Evolutionary conservation across 2,888 invertebrate species (phyloP), one percentile per base, ranked within the genome.

Genomic region (Rhagium mordax): DNA sequence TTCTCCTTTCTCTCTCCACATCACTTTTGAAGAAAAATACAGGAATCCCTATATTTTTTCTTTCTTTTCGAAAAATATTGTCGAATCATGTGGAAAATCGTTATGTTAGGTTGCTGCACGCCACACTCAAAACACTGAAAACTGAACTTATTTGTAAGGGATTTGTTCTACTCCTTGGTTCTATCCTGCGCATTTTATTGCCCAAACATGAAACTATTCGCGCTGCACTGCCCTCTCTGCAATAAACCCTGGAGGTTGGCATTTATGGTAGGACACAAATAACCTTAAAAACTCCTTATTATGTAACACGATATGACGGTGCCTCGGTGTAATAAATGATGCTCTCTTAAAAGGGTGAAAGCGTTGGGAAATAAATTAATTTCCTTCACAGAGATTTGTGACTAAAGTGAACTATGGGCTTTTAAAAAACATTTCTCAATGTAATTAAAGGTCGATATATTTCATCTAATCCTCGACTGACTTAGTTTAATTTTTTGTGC

Each of bases 331-430:
- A 68, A 74, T 69, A 69, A 74, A 74, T 69, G 71, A 65, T 68
- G 61, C 55, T 53, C 69, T 29, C 65, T 64, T 60, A 61, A 68
- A 70, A 62, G 74, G 69, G 62, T 71, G 66, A 74, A 74, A 68
- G 64, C 27, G 61, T 57, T 53, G 53, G 78, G 75, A 70, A 71
- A 75, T 78, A 78, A 76, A 78, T 78, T 78, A 76, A 78, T 78
- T 75, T 70, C 69, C 71, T 71, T 74, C 70, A 71, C 72, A 64
- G 70, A 72, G 76, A 76, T 76, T 76, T 75, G 64, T 48, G 48
- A 62, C 61, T 62, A 41, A 62, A 48, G n/a, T 27, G 47, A 62
- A 62, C 60, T 29, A 15, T 33, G 60, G 60, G 8, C 33, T 60
- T 33, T 60, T 29, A 13, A 13, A 18, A 60, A 29, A 18, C 16